Base-by-base conservation (phyloP, 2,113 vertebrate species). In the Dicaeum eximium region DNA sequence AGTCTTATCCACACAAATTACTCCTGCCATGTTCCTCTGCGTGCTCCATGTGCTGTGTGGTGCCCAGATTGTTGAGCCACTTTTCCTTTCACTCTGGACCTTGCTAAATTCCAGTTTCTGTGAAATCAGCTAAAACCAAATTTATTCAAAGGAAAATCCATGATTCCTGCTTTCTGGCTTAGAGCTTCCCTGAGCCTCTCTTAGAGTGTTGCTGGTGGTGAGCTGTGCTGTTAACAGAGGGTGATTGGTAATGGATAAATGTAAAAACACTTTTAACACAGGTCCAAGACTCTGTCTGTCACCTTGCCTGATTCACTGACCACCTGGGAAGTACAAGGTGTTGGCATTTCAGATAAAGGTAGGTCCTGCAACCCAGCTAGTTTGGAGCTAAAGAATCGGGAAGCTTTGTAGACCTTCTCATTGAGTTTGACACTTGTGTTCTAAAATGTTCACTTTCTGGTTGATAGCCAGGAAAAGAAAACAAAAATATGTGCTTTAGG, bases 261-360 rank as follows among this genome's bases (percentile, higher is more conserved):
- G 22, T 23, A 9, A 62, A 80, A 95, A n/a, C 6, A 30, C 80
- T 96, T 96, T 69, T 64, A 66, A 73, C 95, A 83, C 50, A 98
- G 98, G 23, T 84, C 15, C 16, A 90, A 96, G 71, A 60, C 73
- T 1, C 22, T 98, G 69, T 93, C 40, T 13, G 27, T 98, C 66
- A 89, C 35, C 47, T 94, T 99, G 18, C 99, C 99, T 15, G 99
- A 99, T 96, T 99, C 99, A 18, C 96, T 99, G 40, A 99, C 99
- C 56, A 99, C 98, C 31, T 99, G 99, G 99, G 98, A 99, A 96
- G 57, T 99, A 40, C 98, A 97, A 95, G 98, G 99, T 15, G 85
- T 99, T 73, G 98, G 98, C 80, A 98, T 99, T 96, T 99, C 99
- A 77, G 86, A 97, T 22, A 94, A 97, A 40, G 99, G 99, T 99